Evolutionary conservation across 2,888 invertebrate species (phyloP).

Genomic region (Malacosoma neustria): DNA sequence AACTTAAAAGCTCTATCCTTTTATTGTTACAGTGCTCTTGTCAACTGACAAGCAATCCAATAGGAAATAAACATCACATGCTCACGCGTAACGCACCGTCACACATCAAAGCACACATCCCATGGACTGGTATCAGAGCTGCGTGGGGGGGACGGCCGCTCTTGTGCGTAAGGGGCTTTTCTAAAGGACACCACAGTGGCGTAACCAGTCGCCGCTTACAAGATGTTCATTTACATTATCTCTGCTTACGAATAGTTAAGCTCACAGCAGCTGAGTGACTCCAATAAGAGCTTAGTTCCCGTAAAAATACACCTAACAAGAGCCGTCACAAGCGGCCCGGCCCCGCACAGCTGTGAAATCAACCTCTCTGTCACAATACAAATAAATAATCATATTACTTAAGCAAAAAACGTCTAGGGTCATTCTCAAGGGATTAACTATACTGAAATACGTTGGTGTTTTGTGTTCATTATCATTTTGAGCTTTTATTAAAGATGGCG

Average conservation of each 20-base stretch:
- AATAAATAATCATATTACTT: conserved; percentile 59
- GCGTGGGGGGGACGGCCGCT: too few species aligned
- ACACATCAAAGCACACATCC: conserved; percentile 37
- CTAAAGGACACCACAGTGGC: too few species aligned
- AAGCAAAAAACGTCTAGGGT: conserved; percentile 53
- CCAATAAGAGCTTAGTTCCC: too few species aligned
- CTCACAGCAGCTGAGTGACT: too few species aligned
- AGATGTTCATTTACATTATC: too few species aligned
- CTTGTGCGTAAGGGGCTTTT: too few species aligned
- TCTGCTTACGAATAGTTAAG: too few species aligned
- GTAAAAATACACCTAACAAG: conserved; percentile 16
- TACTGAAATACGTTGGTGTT: conserved; percentile 47
- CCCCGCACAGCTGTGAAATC: not conserved
- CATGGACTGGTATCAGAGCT: too few species aligned
- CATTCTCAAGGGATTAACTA: conserved; percentile 49
- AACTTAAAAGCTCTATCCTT: conserved; percentile 75
- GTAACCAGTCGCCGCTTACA: too few species aligned
- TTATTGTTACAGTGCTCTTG: conserved; percentile 75
- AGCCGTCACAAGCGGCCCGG: conserved; percentile 14
- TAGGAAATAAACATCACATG: conserved; percentile 69
- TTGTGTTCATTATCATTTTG: conserved; percentile 32
- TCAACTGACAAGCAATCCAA: conserved; percentile 74
- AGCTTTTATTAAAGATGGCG: conserved; percentile 16
- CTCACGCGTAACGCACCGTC: conserved; percentile 34
- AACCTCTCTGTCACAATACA: conserved; percentile 56